These are phyloP conservation scores for Crotalus helleri DNA, from an alignment of 2,113 vertebrate species.

Conservation along the genomic window DNA sequence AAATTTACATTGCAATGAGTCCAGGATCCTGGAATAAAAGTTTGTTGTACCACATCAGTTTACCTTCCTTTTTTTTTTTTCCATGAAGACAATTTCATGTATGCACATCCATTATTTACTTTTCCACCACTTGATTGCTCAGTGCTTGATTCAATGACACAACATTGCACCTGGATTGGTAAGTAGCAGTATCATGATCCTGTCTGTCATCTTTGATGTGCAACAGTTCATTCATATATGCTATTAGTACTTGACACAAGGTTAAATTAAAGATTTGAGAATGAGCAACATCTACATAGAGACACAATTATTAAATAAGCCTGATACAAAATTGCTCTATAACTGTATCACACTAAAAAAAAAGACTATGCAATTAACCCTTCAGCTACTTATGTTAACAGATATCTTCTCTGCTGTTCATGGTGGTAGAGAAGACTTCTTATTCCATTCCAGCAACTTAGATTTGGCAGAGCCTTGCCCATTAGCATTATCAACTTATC, in stretches of 20 bases:
- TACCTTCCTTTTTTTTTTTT: background rate
- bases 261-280: background rate
- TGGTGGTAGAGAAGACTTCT: background rate
- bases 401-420: background rate
- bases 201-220: background rate
- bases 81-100: background rate
- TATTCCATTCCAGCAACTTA: background rate
- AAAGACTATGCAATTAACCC: background rate
- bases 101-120: background rate
- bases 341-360: background rate
- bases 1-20: background rate
- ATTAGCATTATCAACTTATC: background rate
- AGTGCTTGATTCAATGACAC: background rate
- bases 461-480: background rate
- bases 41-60: background rate
- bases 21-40: background rate
- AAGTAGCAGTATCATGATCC: background rate
- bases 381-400: background rate
- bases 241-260: background rate
- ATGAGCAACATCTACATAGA: background rate
- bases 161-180: background rate
- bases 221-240: background rate
- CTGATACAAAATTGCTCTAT: background rate
- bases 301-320: background rate
- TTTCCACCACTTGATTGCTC: background rate